Base-by-base conservation (phyloP, 2,113 vertebrate species). In the Pseudorasbora parva region DNA sequence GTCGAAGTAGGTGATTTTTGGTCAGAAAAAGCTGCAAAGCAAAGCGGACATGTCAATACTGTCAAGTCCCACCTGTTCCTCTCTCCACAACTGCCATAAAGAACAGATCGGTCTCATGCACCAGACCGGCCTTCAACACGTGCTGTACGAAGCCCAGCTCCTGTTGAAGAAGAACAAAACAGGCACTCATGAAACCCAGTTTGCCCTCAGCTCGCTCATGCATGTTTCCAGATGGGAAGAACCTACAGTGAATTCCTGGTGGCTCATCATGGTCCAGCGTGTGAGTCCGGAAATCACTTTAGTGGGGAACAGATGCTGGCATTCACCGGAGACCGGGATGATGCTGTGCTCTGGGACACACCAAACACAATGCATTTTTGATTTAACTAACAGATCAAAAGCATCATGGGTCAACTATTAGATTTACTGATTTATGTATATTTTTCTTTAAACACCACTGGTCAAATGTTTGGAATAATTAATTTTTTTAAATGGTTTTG, bases 221-320 rank as follows among this genome's bases (percentile, higher is more conserved):
- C n/a, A 30, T 8, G 14, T 62, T 62, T 62, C 25, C 27, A 66
- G 27, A 30, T 15, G 7, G 15, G 4, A 71, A 21, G 56, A 73
- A 57, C 94, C 4, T 91, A 98, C 98, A 85, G 90, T 89, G 45
- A 97, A 99, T 41, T 99, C 98, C 33, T 97, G 95, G 0, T 95
- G 92, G 43, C 95, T 90, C 82, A 96, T 90, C 1, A 95, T 94
- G 7, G 90, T 89, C 98, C 98, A 99, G 87, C 94, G 96, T 57
- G 96, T 94, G 88, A 99, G 93, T 45, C 93, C 95, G 0, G 98
- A 97, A 74, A 99, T 93, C 0, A 99, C 94, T 92, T 99, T 99
- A 85, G 96, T 91, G 0, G 98, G 98, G 87, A 99, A 98, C 78
- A 99, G 95, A 71, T 96, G 91, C 91, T 98, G 97, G 91, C 96